These are phyloP conservation scores for Serrognathus titanus DNA, from an alignment of 2,888 invertebrate species.

Conservation along the genomic window DNA sequence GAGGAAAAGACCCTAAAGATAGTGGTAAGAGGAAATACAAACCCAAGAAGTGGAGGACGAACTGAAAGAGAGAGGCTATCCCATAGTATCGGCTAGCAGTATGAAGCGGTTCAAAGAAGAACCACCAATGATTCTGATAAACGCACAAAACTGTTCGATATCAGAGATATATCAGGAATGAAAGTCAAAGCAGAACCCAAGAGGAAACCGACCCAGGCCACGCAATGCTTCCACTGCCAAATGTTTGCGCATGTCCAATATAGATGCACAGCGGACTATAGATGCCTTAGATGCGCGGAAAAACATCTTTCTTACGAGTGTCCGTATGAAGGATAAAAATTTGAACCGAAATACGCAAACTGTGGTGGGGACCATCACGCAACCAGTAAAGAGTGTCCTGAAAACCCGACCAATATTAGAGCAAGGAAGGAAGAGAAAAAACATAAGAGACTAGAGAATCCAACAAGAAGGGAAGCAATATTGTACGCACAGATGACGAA, in stretches of 20 bases:
- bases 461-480: neutral
- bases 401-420: neutral
- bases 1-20: neutral
- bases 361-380: conserved; percentile 11
- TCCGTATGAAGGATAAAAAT: conserved; percentile 5
- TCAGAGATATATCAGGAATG: neutral
- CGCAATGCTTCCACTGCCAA: conserved; percentile 12
- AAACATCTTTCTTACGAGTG: conserved; percentile 6
- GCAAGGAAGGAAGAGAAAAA: neutral
- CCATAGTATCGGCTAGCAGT: neutral
- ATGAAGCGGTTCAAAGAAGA: neutral
- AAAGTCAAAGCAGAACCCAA: conserved; percentile 1
- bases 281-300: conserved; percentile 11
- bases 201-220: neutral
- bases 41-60: neutral
- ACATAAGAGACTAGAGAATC: neutral
- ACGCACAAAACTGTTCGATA: neutral
- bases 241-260: conserved; percentile 7
- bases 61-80: neutral
- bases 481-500: neutral
- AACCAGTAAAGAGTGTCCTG: conserved; percentile 3
- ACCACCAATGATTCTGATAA: neutral
- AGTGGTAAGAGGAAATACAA: too few species aligned
- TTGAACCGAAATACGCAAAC: conserved; percentile 9
- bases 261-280: conserved; percentile 3